Percentiles rank a stretch among this genome's conserved stretches.
Conservation (phyloP, 2,888 invertebrate genomes). For the Ophion obscuratus region DNA sequence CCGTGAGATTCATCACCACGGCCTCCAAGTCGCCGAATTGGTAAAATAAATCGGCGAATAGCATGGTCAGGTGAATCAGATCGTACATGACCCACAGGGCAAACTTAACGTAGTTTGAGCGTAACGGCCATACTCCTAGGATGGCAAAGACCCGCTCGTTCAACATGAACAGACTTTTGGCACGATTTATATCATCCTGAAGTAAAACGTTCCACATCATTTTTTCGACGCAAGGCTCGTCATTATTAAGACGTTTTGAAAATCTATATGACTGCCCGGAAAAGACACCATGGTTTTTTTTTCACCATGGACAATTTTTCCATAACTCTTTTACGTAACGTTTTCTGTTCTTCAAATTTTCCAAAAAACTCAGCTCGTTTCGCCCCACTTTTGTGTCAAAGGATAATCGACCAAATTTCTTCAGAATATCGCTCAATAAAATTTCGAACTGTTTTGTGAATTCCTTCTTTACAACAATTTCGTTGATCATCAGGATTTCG, state of each 20-base stretch:
- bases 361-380: background rate
- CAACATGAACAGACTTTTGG: slow-evolving; percentile 24
- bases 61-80: slow-evolving; percentile 24
- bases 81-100: slow-evolving; percentile 32
- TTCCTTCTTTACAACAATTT: background rate
- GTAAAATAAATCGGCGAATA: slow-evolving; percentile 19
- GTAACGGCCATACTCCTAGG: slow-evolving; percentile 45
- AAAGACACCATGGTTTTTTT: background rate
- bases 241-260: background rate
- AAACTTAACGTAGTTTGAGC: slow-evolving; percentile 21
- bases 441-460: background rate
- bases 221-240: background rate
- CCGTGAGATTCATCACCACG: slow-evolving; percentile 38
- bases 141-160: slow-evolving; percentile 34
- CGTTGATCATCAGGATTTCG: no score
- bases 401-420: background rate
- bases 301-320: background rate
- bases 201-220: background rate
- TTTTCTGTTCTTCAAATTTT: background rate
- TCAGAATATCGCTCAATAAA: no score
- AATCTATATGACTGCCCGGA: background rate
- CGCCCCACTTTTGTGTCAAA: background rate
- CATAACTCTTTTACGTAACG: background rate
- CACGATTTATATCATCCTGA: slow-evolving; percentile 18
- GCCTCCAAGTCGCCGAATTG: slow-evolving; percentile 33